Evolutionary conservation across 2,113 vertebrate species (phyloP).

Genomic region (Cathartes aura): DNA sequence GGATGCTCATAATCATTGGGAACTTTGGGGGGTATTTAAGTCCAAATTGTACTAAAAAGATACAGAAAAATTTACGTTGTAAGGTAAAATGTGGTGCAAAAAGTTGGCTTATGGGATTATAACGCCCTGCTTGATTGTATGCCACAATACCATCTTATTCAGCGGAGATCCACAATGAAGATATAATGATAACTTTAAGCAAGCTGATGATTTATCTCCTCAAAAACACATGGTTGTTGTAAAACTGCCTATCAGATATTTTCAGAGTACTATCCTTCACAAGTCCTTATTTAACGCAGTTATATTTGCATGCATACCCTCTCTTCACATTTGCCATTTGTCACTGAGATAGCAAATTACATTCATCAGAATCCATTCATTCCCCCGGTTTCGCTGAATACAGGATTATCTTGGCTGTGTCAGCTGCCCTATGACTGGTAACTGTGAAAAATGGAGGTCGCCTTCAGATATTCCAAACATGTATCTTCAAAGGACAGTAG

Average conservation of each 20-base stretch:
- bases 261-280: slow-evolving; percentile 48
- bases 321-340: slow-evolving; percentile 72
- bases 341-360: slow-evolving; percentile 73
- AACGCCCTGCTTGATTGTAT: slow-evolving; percentile 17
- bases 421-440: slow-evolving; percentile 74
- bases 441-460: slow-evolving; percentile 74
- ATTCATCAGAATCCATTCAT: slow-evolving; percentile 77
- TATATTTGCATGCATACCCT: slow-evolving; percentile 68
- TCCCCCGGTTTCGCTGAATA: slow-evolving; percentile 69
- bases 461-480: slow-evolving; percentile 67
- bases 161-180: slow-evolving; percentile 16
- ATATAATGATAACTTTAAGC: slow-evolving; percentile 51
- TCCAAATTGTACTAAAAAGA: not conserved
- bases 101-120: not conserved
- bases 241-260: slow-evolving; percentile 54
- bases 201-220: slow-evolving; percentile 56
- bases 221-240: slow-evolving; percentile 16
- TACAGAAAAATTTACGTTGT: not conserved
- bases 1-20: not conserved
- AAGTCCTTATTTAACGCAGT: slow-evolving; percentile 65
- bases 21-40: not conserved
- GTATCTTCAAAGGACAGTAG: slow-evolving; percentile 69
- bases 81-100: not conserved
- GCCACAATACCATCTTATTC: not conserved
- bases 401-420: slow-evolving; percentile 77